These are phyloP conservation scores for Propithecus perrieri DNA, from an alignment of 2,797 vertebrate species.

Conservation along the genomic window DNA sequence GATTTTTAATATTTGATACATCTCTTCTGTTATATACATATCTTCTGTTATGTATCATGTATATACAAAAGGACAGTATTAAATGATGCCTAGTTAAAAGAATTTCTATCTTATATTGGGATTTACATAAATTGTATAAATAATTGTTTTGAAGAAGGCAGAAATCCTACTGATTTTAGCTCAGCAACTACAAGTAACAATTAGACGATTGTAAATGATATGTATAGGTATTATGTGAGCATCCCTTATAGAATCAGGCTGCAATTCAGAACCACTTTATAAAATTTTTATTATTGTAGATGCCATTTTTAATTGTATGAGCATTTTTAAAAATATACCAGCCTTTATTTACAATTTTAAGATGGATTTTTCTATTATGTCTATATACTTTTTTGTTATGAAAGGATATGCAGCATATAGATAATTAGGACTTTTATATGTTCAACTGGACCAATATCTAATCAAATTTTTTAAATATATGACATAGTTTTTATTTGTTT, in stretches of 20 bases:
- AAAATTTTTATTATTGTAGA: slow-evolving; percentile 35
- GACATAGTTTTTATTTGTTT: neutral
- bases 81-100: slow-evolving; percentile 9
- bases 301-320: slow-evolving; percentile 6
- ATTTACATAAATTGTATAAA: slow-evolving; percentile 40
- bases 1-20: slow-evolving; percentile 37
- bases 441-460: neutral
- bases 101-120: slow-evolving; percentile 27
- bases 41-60: slow-evolving; percentile 26
- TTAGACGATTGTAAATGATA: slow-evolving; percentile 9
- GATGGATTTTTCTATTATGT: neutral
- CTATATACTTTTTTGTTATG: neutral
- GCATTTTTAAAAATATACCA: neutral
- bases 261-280: neutral
- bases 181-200: neutral
- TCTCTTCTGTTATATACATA: neutral
- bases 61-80: slow-evolving; percentile 16
- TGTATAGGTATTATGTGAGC: neutral
- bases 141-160: slow-evolving; percentile 49
- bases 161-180: slow-evolving; percentile 44
- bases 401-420: neutral
- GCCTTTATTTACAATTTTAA: neutral
- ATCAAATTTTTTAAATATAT: slow-evolving; percentile 36
- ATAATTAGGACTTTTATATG: slow-evolving; percentile 39
- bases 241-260: slow-evolving; percentile 7